These are phyloP conservation scores for Agrotis exclamationis DNA, from an alignment of 2,888 invertebrate species.

Conservation along the genomic window DNA sequence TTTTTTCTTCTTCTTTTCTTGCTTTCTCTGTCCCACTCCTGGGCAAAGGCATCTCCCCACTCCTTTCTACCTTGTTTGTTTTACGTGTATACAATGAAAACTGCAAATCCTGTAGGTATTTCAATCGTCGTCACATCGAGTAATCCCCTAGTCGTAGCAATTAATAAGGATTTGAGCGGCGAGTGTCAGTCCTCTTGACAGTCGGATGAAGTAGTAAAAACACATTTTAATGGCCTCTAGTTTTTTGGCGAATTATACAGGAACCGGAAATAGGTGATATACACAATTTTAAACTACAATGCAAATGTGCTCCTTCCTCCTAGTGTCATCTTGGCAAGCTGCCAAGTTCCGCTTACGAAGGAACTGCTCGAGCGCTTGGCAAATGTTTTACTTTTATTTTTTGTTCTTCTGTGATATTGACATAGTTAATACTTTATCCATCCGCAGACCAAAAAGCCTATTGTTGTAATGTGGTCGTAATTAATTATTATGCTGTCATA, in stretches of 20 bases:
- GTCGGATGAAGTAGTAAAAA: not conserved
- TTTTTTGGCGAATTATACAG: not conserved
- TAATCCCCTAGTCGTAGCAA: not conserved
- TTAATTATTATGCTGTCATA: too few species aligned
- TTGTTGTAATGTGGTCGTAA: not conserved
- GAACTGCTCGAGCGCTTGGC: constrained; percentile 23
- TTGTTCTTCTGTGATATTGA: constrained; percentile 21
- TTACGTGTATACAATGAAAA: too few species aligned
- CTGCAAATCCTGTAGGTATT: not conserved
- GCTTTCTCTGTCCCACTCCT: too few species aligned
- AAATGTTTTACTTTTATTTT: constrained; percentile 24
- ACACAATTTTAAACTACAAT: constrained; percentile 8
- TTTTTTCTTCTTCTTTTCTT: too few species aligned
- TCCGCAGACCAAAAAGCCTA: not conserved
- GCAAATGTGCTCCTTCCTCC: constrained; percentile 27
- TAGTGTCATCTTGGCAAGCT: constrained; percentile 38
- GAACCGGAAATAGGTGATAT: constrained; percentile 17
- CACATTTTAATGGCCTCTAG: not conserved
- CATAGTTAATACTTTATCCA: not conserved
- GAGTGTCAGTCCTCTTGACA: not conserved
- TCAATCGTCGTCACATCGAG: not conserved
- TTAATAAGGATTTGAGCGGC: not conserved
- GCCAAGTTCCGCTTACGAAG: constrained; percentile 50
- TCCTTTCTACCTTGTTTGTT: too few species aligned
- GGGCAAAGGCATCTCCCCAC: too few species aligned